Conservation (phyloP, 1,140 invertebrate genomes). For the Elysia chlorotica region DNA sequence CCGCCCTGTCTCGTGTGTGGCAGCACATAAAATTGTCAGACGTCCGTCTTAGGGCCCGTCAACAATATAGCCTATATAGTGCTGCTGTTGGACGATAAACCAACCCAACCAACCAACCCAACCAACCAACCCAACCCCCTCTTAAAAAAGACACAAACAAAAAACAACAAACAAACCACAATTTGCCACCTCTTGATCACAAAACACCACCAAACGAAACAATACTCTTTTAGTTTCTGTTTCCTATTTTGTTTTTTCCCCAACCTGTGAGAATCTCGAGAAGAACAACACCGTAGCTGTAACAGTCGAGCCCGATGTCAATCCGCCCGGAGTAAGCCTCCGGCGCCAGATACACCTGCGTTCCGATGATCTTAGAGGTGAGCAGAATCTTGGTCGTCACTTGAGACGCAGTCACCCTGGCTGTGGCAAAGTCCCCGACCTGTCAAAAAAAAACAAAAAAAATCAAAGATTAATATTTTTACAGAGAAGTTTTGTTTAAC, state of each 20-base stretch:
- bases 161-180: too few species aligned
- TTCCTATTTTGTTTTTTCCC: conserved; percentile 20
- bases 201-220: too few species aligned
- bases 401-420: conserved; percentile 65
- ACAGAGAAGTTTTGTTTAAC: background rate
- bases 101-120: too few species aligned
- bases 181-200: too few species aligned
- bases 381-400: conserved; percentile 47
- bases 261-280: conserved; percentile 49
- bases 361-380: conserved; percentile 70
- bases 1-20: too few species aligned
- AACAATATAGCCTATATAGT: too few species aligned
- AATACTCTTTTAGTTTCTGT: too few species aligned
- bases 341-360: conserved; percentile 77
- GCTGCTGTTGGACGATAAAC: too few species aligned
- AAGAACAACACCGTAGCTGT: conserved; percentile 75
- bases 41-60: too few species aligned
- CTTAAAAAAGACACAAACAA: too few species aligned
- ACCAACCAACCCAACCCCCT: too few species aligned
- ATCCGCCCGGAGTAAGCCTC: conserved; percentile 72
- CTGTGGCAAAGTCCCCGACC: conserved; percentile 78
- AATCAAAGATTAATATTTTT: background rate
- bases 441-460: conserved; percentile 4
- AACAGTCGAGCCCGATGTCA: conserved; percentile 76
- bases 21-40: too few species aligned